Base-by-base conservation (phyloP, 2,113 vertebrate species). In the Hylia prasina region DNA sequence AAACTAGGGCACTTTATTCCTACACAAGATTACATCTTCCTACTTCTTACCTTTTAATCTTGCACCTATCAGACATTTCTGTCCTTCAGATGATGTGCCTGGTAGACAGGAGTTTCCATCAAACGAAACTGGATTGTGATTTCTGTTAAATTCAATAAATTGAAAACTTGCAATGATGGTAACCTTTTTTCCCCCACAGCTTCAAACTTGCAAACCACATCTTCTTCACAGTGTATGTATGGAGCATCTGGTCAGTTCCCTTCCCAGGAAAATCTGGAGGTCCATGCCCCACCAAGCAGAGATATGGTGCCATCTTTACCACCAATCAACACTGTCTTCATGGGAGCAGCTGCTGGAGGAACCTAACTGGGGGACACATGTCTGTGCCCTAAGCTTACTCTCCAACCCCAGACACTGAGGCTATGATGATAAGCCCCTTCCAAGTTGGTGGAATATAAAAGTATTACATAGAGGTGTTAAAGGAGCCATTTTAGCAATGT, bases 261-360 rank as follows among this genome's bases (percentile, higher is more conserved):
- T 89, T 96, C 98, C 50, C 99, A 99, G 97, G 99, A 99, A 81
- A 86, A 96, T 70, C 53, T 99, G 96, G 97, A 99, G 13, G 94
- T 98, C 58, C 97, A 98, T 65, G 98, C 97, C 12, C 94, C 96
- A 5, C 93, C 97, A 17, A 97, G 94, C 17, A 98, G 98, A 93
- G 98, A 99, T 84, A 98, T 99, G 96, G 98, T 98, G 58, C 98
- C 99, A 8, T 99, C 99, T 47, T 98, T 99, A 87, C 99, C 99
- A 56, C 99, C 99, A 88, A 99, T 99, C 97, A 99, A 99, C 89
- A 99, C 99, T 5, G 99, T 99, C 88, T 99, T 99, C 95, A 99
- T 99, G 99, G 99, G 99, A 82, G 87, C 98, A 42, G 97, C 98
- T 69, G 98, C 98, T 64, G 98, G 98, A 48, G 98, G 98, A 95